Percentiles rank a stretch among this genome's conserved stretches.
Evolutionary conservation across 2,888 invertebrate species (phyloP).

Genomic region (Masnerella sp.): DNA sequence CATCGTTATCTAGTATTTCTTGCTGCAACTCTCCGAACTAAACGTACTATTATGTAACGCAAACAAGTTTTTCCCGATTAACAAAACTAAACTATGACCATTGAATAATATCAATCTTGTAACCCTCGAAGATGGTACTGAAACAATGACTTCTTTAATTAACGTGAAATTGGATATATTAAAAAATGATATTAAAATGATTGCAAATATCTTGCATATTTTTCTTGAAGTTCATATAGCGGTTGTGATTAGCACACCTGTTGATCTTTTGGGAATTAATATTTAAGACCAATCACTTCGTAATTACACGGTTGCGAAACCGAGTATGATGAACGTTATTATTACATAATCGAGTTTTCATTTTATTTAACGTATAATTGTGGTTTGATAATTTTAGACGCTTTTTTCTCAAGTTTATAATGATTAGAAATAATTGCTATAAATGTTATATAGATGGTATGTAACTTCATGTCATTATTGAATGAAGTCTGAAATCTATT

Average conservation of each 20-base stretch:
- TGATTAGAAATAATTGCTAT: too few species aligned
- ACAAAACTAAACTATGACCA: neutral
- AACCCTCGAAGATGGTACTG: constrained; percentile 7
- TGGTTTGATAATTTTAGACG: constrained; percentile 4
- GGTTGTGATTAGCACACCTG: constrained; percentile 25
- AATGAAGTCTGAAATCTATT: too few species aligned
- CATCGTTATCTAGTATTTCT: constrained; percentile 40
- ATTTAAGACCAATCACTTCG: constrained; percentile 30
- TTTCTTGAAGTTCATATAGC: constrained; percentile 16
- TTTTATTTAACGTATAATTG: constrained; percentile 7
- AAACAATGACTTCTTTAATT: too few species aligned
- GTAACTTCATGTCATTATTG: too few species aligned
- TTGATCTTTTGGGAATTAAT: constrained; percentile 44
- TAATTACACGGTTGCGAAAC: constrained; percentile 15
- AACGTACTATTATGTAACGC: constrained; percentile 25
- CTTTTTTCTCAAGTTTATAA: too few species aligned
- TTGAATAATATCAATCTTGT: constrained; percentile 18
- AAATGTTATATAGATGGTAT: too few species aligned
- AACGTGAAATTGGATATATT: too few species aligned
- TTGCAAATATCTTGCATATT: constrained; percentile 8
- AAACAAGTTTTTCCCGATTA: too few species aligned
- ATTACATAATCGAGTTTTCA: constrained; percentile 29
- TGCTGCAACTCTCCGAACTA: too few species aligned
- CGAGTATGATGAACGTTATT: constrained; percentile 10
- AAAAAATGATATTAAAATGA: too few species aligned